Evolutionary conservation across 2,888 invertebrate species (phyloP).

Genomic region (Torymus texanus): DNA sequence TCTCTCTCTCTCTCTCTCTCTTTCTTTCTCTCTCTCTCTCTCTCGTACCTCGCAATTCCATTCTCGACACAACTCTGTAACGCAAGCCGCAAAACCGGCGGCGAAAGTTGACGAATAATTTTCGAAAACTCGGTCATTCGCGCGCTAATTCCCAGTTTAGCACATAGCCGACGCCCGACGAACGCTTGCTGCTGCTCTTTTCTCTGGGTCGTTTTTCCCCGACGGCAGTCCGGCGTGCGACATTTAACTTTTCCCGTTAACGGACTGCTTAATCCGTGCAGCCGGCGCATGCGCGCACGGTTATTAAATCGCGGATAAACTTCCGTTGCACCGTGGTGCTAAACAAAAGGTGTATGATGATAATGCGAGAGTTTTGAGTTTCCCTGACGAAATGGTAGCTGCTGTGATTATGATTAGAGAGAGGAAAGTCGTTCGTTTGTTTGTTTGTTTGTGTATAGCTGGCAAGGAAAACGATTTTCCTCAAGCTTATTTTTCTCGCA

Average conservation of each 20-base stretch:
- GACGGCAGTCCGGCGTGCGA: neutral
- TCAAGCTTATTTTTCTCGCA: neutral
- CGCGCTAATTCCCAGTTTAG: constrained; percentile 12
- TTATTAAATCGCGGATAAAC: constrained; percentile 20
- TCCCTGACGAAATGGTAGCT: neutral
- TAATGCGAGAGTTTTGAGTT: neutral
- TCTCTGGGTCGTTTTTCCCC: neutral
- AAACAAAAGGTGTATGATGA: too few relatives aligned
- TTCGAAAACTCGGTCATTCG: constrained; percentile 26
- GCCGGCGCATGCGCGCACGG: neutral
- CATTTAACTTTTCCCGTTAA: constrained; percentile 33
- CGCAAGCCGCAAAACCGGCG: neutral
- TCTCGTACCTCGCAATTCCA: too few relatives aligned
- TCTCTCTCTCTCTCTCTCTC: too few relatives aligned
- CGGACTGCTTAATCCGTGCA: constrained; percentile 26
- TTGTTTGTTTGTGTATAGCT: neutral
- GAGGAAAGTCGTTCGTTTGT: constrained; percentile 7
- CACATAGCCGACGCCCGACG: neutral
- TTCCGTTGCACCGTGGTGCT: neutral
- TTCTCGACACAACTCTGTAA: too few relatives aligned
- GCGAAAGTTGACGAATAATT: constrained; percentile 30
- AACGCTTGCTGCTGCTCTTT: neutral
- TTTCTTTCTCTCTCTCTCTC: too few relatives aligned
- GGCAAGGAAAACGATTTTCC: neutral
- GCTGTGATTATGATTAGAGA: neutral